Evolutionary conservation across 2,797 vertebrate species (phyloP).

Genomic region (Bucorvus abyssinicus): DNA sequence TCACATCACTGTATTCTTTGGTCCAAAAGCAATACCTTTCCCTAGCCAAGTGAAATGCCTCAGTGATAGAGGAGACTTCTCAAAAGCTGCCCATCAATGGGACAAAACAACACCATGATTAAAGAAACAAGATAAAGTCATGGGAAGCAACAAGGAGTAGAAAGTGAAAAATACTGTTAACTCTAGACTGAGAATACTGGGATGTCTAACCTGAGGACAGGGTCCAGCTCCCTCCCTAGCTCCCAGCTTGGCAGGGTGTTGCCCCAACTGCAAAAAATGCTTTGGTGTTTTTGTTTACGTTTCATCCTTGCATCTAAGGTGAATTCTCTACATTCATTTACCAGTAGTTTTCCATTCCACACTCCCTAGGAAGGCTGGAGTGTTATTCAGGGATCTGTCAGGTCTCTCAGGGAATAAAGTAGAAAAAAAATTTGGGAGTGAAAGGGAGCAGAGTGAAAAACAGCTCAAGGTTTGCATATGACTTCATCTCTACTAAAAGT

Average conservation of each 20-base stretch:
- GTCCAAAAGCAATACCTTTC: conserved; percentile 41
- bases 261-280: not conserved
- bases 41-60: not conserved
- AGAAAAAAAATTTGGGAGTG: not conserved
- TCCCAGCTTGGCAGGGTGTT: not conserved
- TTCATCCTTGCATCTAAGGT: not conserved
- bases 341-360: not conserved
- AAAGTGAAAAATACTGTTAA: not conserved
- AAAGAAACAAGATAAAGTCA: conserved; percentile 3
- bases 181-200: not conserved
- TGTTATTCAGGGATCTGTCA: not conserved
- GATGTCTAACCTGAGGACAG: not conserved
- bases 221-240: not conserved
- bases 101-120: not conserved
- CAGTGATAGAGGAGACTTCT: not conserved
- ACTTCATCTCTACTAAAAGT: not conserved
- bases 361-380: not conserved
- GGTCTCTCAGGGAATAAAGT: not conserved
- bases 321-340: not conserved
- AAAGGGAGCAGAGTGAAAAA: not conserved
- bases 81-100: not conserved
- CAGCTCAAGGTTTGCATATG: not conserved
- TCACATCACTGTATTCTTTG: not conserved
- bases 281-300: not conserved
- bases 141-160: not conserved